Evolutionary conservation across 2,797 vertebrate genomes (phyloP).

Genomic region (Meriones psammophilus): DNA sequence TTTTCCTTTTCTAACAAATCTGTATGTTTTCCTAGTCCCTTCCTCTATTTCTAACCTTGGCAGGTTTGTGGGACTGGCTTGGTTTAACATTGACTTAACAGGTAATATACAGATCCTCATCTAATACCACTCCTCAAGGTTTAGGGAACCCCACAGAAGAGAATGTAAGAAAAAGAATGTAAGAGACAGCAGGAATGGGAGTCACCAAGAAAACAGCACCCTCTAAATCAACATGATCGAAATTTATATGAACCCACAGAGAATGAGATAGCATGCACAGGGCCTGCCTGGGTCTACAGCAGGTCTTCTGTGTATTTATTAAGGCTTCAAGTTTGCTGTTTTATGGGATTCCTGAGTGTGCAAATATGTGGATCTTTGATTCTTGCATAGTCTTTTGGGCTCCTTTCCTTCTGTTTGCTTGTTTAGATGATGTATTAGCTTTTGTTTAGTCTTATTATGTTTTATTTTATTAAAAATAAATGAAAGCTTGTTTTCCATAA

Average conservation of each 20-base stretch:
- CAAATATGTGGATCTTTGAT: not conserved
- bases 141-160: not conserved
- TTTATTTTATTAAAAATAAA: not conserved
- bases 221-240: not conserved
- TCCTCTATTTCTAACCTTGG: not conserved
- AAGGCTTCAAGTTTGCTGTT: not conserved
- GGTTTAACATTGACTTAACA: not conserved
- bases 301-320: not conserved
- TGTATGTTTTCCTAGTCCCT: not conserved
- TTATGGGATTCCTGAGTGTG: not conserved
- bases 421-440: not conserved
- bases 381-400: not conserved
- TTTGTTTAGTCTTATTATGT: not conserved
- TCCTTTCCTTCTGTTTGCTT: not conserved
- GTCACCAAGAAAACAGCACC: not conserved
- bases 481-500: constrained; percentile 39
- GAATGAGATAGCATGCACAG: not conserved
- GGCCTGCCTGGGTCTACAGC: not conserved
- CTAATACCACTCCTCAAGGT: not conserved
- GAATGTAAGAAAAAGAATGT: not conserved
- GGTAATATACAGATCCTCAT: not conserved
- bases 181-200: not conserved
- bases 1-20: not conserved
- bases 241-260: not conserved
- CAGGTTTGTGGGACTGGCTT: not conserved